Percentiles rank a stretch among this genome's conserved stretches.
These are phyloP conservation scores for Falco biarmicus DNA, from an alignment of 2,797 vertebrate genomes.

Conservation along the genomic window DNA sequence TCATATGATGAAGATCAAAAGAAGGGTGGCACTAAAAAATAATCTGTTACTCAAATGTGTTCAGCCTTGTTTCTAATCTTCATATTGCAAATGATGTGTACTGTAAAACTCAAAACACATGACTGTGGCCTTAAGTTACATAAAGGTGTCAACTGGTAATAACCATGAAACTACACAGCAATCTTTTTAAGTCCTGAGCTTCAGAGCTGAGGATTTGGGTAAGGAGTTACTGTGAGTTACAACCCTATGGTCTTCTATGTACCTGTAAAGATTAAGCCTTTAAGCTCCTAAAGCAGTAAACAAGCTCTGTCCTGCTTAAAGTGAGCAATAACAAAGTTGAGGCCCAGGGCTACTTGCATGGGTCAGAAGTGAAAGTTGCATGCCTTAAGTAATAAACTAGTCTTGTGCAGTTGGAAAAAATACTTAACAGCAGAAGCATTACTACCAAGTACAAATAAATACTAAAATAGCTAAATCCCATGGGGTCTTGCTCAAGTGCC, in stretches of 20 bases:
- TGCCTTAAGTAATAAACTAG: not conserved
- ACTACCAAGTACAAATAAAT: not conserved
- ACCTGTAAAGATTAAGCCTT: not conserved
- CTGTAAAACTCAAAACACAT: not conserved
- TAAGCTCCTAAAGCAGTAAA: not conserved
- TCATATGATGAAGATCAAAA: not conserved
- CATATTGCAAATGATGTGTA: not conserved
- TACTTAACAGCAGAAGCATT: not conserved
- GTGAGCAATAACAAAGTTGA: not conserved
- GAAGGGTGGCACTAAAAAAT: not conserved
- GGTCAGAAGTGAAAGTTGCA: not conserved
- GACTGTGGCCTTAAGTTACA: not conserved
- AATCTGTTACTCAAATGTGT: not conserved
- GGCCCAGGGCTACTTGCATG: not conserved
- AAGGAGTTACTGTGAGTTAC: not conserved
- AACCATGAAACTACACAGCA: no score
- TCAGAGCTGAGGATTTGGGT: not conserved
- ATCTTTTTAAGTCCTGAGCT: not conserved
- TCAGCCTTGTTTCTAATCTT: not conserved
- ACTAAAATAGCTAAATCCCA: not conserved
- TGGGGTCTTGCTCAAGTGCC: not conserved
- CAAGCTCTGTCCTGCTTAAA: not conserved
- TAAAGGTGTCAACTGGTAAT: not conserved
- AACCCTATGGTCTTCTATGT: not conserved
- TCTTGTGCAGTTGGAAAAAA: not conserved